Evolutionary conservation across 2,888 invertebrate species (phyloP).

Genomic region (Diarsia mendica): DNA sequence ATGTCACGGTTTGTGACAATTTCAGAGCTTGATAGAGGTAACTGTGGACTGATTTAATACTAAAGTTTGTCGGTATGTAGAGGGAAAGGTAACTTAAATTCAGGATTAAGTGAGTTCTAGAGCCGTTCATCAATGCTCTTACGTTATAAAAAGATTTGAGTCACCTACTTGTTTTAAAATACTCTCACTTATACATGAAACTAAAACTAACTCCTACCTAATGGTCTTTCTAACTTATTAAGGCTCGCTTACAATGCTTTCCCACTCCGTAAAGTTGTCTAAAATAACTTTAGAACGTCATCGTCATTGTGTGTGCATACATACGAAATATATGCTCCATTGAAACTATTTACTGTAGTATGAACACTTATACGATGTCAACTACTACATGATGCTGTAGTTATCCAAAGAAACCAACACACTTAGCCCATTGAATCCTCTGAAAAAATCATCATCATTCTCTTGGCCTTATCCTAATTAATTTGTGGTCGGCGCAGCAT

Average conservation of each 20-base stretch:
- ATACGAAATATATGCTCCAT: too few species aligned
- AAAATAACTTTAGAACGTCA: not conserved
- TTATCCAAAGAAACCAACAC: not conserved
- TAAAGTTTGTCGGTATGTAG: not conserved
- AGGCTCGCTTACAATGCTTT: not conserved
- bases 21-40: not conserved
- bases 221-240: not conserved
- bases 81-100: not conserved
- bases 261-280: not conserved
- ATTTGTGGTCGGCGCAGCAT: too few species aligned
- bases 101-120: not conserved
- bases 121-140: not conserved
- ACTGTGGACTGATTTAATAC: not conserved
- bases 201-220: not conserved
- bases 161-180: too few species aligned
- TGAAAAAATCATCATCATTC: too few species aligned
- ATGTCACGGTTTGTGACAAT: slow-evolving; percentile 23
- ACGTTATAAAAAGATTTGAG: not conserved
- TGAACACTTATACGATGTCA: not conserved
- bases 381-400: not conserved
- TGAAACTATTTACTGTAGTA: not conserved
- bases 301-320: too few species aligned
- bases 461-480: too few species aligned
- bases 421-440: not conserved
- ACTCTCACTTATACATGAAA: not conserved